These are phyloP conservation scores for Atherinosoma microstoma DNA, from an alignment of 2,797 vertebrate genomes.

Conservation along the genomic window DNA sequence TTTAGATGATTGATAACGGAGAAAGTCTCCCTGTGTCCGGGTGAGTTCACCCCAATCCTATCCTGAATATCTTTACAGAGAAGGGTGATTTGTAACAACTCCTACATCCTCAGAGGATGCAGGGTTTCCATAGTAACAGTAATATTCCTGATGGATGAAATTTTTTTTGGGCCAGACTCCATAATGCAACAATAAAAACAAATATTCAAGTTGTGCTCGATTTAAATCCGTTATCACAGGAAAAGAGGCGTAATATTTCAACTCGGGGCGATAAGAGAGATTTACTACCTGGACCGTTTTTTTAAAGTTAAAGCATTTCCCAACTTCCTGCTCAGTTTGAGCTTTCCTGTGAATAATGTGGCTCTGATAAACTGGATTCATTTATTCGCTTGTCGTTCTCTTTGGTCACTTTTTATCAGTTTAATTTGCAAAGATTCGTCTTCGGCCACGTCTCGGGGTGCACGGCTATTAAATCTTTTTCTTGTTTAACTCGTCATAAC, in stretches of 20 bases:
- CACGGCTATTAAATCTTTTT: not conserved
- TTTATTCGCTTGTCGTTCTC: not conserved
- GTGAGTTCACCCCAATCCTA: too few relatives aligned
- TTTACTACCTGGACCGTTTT: too few relatives aligned
- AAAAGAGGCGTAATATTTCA: not conserved
- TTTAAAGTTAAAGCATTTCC: not conserved
- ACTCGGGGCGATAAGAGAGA: not conserved
- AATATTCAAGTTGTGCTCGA: not conserved
- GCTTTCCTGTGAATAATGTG: slow-evolving; percentile 12
- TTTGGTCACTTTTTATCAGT: slow-evolving; percentile 23
- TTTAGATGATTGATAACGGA: not conserved
- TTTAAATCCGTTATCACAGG: too few relatives aligned
- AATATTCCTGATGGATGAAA: slow-evolving; percentile 23
- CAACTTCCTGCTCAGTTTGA: slow-evolving; percentile 4
- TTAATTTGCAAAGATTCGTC: not conserved
- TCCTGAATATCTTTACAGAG: too few relatives aligned
- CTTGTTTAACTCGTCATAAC: too few relatives aligned
- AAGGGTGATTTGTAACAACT: slow-evolving; percentile 3
- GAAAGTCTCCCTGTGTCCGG: too few relatives aligned
- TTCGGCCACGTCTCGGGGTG: not conserved
- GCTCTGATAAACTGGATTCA: slow-evolving; percentile 13
- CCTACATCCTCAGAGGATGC: slow-evolving; percentile 3
- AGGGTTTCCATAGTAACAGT: slow-evolving; percentile 39
- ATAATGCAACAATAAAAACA: slow-evolving; percentile 7
- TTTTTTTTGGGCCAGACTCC: slow-evolving; percentile 12